A percentile compares a stretch with the other conserved stretches of the same genome.
Evolutionary conservation across 2,888 invertebrate genomes (phyloP).

Genomic region (Cheilosia soror): DNA sequence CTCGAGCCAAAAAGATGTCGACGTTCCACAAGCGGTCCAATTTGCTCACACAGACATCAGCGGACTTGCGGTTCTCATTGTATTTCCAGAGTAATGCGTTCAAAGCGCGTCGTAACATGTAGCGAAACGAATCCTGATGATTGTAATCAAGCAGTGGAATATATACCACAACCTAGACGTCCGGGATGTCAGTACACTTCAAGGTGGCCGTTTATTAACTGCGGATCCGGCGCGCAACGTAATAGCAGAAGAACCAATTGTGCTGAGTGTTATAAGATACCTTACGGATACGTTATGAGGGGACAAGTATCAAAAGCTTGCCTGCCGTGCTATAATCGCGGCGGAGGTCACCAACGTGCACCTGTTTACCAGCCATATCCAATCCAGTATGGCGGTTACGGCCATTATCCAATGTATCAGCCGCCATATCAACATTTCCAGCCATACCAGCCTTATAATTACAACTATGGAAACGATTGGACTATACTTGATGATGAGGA

Average conservation of each 20-base stretch:
- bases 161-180: conserved; percentile 76
- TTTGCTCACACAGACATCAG: conserved; percentile 78
- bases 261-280: conserved; percentile 26
- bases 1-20: conserved; percentile 76
- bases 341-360: not conserved
- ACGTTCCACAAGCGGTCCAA: conserved; percentile 63
- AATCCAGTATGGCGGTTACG: conserved; percentile 16
- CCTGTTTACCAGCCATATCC: not conserved
- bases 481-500: not conserved
- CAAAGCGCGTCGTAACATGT: conserved; percentile 78
- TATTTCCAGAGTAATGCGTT: conserved; percentile 80
- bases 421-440: conserved; percentile 15
- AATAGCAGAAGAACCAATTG: conserved; percentile 10
- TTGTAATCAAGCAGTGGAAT: conserved; percentile 78
- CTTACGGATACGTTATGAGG: conserved; percentile 48
- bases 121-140: conserved; percentile 69
- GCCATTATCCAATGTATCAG: conserved; percentile 4
- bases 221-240: not conserved
- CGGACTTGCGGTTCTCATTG: conserved; percentile 81
- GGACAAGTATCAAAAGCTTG: conserved; percentile 45
- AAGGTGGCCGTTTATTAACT: conserved; percentile 78
- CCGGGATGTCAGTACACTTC: conserved; percentile 68
- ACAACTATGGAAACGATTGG: not conserved
- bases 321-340: conserved; percentile 20
- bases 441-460: not conserved